Base-by-base conservation (phyloP, 2,888 invertebrate species). In the Formica aserva region DNA sequence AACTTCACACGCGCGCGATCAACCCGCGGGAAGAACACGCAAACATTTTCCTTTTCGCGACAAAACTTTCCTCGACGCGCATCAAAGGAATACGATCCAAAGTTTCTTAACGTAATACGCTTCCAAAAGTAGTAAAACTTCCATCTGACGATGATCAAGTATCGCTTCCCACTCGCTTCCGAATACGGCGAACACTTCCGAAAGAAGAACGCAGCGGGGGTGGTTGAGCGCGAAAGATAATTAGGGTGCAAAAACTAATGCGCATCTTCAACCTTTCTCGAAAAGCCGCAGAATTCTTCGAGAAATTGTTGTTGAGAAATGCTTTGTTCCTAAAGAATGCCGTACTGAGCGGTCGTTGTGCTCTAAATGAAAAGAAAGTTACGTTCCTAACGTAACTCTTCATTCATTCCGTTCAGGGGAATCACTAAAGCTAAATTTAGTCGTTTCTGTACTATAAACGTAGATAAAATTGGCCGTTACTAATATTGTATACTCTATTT, bases 281-380 rank as follows among this genome's bases (percentile, higher is more conserved):
- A 52, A 32, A 62, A 62, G 11, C 18, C 22, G 32, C 0, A 35
- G 5, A 45, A 75, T 76, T 66, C 26, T 45, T 65, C 1, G n/a
- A 55, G 3, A 41, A 66, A 67, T 66, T 45, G 66, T 66, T 77
- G 13, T 55, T 55, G 65, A 38, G n/a, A 77, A 66, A 29, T 55
- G 9, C 15, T 66, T 65, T 48, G 6, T 63, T 55, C n/a, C 9
- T 55, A 0, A 38, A 55, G 26, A 77, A 41, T 55, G 29, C 18
- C 3, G 4, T 9, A 22, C 26, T 6, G 66, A 45, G 45, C 26
- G 22, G 3, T 32, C 26, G 48, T 52, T 52, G 48, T 8, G 48
- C 48, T 1, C n/a, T 26, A 66, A 41, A 26, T 66, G 45, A 22
- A 15, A 66, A 45, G 66, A 66, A 41, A 26, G 15, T 15, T 26